Base-by-base conservation (phyloP, 2,797 vertebrate species). In the Enteromius treurensis region DNA sequence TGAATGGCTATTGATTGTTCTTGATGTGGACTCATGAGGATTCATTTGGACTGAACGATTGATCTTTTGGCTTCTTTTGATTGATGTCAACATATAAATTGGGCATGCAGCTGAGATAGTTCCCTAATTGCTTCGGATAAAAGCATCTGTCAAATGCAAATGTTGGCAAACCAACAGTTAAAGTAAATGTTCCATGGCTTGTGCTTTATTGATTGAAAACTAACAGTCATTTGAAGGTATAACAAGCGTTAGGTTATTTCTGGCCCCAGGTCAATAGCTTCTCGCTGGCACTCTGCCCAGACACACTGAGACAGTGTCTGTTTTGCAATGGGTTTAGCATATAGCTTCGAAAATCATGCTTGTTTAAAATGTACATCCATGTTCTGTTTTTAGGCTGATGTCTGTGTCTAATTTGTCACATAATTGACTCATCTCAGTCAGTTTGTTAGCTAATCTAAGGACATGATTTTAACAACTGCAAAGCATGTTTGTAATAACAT, bases 121-220 rank as follows among this genome's bases (percentile, higher is more conserved):
- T 58, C 21, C 51, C 13, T 40, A 40, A 76, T 11, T 68, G 34
- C 14, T 60, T 55, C 19, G 13, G 53, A 47, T 77, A 21, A 64
- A 77, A 64, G 37, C n/a, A 62, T 78, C n/a, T 58, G 21, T 62
- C 75, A 40, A 77, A 23, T 62, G 4, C 55, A 77, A 77, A 62
- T 47, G 26, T 32, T 47, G 60, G 40, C 15, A 78, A 62, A n/a
- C 29, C 51, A 76, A 40, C 37, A 23, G 29, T 58, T 42, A 77
- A 77, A 19, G 55, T 77, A 47, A 64, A 77, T 77, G n/a, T 2
- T 64, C n/a, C 10, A 1, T 13, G 55, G 64, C 76, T 62, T 77
- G n/a, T 5, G 17, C 8, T n/a, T 77, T 77, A 64, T 32, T 14
- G 58, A 64, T 64, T 77, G 19, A 64, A 62, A 42, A 64, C 34